phyloP scores from a whole-genome alignment of 1,140 invertebrate genomes.

The Camponotus vicinus region DNA sequence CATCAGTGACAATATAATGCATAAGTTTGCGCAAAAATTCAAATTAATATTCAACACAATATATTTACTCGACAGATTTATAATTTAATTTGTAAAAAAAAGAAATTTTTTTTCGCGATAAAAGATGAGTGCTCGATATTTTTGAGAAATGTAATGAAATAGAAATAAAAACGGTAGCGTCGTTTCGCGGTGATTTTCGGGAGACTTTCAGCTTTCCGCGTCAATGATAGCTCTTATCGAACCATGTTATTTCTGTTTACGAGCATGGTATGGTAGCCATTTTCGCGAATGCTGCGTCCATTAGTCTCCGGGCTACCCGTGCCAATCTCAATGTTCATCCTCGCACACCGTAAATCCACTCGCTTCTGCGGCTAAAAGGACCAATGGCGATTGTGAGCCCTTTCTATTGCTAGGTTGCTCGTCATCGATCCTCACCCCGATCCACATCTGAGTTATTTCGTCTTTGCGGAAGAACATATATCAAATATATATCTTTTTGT shows the following conservation, averaged over 20 bases:
- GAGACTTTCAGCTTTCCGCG: background rate
- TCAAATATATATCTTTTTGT: slow-evolving; percentile 38
- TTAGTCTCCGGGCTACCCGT: slow-evolving; percentile 66
- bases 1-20: background rate
- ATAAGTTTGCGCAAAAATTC: background rate
- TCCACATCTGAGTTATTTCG: slow-evolving; percentile 37
- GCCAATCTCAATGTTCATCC: slow-evolving; percentile 72
- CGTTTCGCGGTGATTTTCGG: background rate
- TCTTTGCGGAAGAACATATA: slow-evolving; percentile 3
- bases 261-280: slow-evolving; percentile 48
- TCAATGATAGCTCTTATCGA: slow-evolving; percentile 58
- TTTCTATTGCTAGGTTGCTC: slow-evolving; percentile 39
- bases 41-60: background rate
- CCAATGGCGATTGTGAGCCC: slow-evolving; percentile 66
- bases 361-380: slow-evolving; percentile 61
- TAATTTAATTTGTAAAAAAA: background rate
- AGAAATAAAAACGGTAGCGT: background rate
- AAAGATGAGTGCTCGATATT: background rate
- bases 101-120: background rate
- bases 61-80: background rate
- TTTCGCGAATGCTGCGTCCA: slow-evolving; percentile 62
- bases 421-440: slow-evolving; percentile 58
- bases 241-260: slow-evolving; percentile 67
- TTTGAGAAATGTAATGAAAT: background rate
- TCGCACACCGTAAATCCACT: slow-evolving; percentile 67